phyloP scores from a whole-genome alignment of 2,888 invertebrate species.

The Leptura quadrifasciata region DNA sequence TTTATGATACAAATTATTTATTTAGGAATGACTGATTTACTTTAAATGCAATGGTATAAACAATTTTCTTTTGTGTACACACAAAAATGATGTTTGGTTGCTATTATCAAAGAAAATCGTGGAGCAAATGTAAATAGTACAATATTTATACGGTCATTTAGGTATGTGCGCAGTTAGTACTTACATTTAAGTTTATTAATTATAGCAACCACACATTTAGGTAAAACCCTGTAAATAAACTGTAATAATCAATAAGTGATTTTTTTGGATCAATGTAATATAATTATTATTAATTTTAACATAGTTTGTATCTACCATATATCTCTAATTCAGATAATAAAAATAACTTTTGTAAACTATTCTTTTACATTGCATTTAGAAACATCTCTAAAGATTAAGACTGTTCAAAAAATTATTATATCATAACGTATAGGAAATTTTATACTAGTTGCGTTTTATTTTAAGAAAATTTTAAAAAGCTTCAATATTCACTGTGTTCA shows the following conservation, averaged over 20 bases:
- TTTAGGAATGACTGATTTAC: conserved; percentile 69
- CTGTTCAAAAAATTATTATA: conserved; percentile 69
- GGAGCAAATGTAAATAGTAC: conserved; percentile 47
- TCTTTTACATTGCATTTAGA: conserved; percentile 71
- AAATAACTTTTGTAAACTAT: conserved; percentile 68
- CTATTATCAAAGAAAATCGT: conserved; percentile 46
- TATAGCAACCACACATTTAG: conserved; percentile 57
- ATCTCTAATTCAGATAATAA: conserved; percentile 64
- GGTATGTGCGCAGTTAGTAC: conserved; percentile 42
- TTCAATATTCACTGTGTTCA: conserved; percentile 61
- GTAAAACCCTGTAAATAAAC: conserved; percentile 41
- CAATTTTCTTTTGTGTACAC: conserved; percentile 45
- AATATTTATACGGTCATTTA: conserved; percentile 41
- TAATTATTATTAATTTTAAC: conserved; percentile 60
- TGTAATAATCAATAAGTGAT: conserved; percentile 31
- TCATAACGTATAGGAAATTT: conserved; percentile 64
- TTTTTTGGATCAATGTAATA: conserved; percentile 58
- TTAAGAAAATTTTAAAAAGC: conserved; percentile 53
- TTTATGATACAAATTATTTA: conserved; percentile 67
- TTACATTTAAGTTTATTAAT: conserved; percentile 41
- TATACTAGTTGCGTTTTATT: conserved; percentile 63
- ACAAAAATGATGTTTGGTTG: conserved; percentile 52
- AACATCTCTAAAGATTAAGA: conserved; percentile 67
- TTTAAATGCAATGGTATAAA: conserved; percentile 58
- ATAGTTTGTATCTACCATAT: conserved; percentile 68